A percentile compares a stretch with the other conserved stretches of the same genome.
These are phyloP conservation scores for Erythrocercus mccallii DNA, from an alignment of 2,113 vertebrate genomes.

Conservation along the genomic window DNA sequence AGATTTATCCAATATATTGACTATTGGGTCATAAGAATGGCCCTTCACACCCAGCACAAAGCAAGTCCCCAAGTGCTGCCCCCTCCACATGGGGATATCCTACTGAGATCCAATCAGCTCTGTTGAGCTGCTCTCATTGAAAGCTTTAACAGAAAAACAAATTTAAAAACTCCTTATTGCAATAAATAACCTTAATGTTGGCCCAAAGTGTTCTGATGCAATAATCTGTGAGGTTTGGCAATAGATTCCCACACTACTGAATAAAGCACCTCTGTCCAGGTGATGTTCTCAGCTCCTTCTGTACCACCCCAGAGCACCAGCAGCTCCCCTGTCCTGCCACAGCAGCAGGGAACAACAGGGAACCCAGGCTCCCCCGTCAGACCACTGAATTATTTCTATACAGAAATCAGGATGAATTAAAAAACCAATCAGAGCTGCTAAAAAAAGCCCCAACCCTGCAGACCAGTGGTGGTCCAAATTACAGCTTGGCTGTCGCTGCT, in stretches of 20 bases:
- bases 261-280: neutral
- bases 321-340: neutral
- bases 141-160: neutral
- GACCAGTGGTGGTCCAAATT: neutral
- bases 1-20: neutral
- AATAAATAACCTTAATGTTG: neutral
- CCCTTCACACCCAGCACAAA: neutral
- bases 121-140: neutral
- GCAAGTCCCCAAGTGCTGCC: neutral
- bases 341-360: neutral
- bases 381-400: neutral
- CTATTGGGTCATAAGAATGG: neutral
- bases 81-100: fast-evolving
- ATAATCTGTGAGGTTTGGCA: neutral
- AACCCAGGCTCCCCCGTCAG: neutral
- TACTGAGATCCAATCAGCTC: neutral
- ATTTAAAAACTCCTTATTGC: neutral
- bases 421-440: neutral
- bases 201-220: neutral
- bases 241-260: fast-evolving
- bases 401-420: neutral
- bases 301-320: neutral
- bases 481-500: neutral
- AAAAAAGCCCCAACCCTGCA: neutral
- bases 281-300: neutral